Evolutionary conservation across 2,888 invertebrate genomes (phyloP).

Genomic region (Tenthredo amoena): DNA sequence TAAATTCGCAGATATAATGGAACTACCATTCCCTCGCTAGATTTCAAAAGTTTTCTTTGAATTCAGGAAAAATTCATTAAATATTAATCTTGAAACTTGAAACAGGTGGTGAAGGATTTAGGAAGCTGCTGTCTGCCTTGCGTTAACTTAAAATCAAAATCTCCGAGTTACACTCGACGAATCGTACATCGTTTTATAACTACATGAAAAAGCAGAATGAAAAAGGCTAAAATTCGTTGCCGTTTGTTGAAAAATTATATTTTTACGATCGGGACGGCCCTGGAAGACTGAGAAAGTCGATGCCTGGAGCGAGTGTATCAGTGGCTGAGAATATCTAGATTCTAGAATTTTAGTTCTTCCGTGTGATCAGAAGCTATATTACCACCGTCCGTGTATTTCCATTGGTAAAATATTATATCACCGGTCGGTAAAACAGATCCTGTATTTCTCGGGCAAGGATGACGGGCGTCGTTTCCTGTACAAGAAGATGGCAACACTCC

Average conservation of each 20-base stretch:
- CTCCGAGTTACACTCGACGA: neutral
- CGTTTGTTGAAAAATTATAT: neutral
- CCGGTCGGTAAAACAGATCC: conserved; percentile 25
- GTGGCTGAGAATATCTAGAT: neutral
- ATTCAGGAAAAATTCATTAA: neutral
- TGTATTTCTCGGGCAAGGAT: conserved; percentile 8
- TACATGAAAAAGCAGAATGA: neutral
- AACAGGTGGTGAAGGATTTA: neutral
- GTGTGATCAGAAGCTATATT: neutral
- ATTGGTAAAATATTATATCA: neutral
- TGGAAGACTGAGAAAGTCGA: neutral
- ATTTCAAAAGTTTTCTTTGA: neutral
- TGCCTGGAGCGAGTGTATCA: neutral
- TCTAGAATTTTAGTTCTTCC: neutral
- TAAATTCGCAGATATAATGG: neutral
- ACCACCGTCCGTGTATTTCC: neutral
- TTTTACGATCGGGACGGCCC: neutral
- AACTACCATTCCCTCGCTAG: neutral
- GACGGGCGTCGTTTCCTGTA: neutral
- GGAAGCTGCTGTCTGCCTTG: neutral
- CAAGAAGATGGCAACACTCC: conserved; percentile 57
- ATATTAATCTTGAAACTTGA: neutral
- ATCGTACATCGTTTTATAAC: too few species aligned
- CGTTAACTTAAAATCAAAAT: neutral
- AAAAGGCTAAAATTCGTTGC: neutral